phyloP scores from a whole-genome alignment of 1,140 invertebrate genomes.

The Proctacanthus coquilletti region DNA sequence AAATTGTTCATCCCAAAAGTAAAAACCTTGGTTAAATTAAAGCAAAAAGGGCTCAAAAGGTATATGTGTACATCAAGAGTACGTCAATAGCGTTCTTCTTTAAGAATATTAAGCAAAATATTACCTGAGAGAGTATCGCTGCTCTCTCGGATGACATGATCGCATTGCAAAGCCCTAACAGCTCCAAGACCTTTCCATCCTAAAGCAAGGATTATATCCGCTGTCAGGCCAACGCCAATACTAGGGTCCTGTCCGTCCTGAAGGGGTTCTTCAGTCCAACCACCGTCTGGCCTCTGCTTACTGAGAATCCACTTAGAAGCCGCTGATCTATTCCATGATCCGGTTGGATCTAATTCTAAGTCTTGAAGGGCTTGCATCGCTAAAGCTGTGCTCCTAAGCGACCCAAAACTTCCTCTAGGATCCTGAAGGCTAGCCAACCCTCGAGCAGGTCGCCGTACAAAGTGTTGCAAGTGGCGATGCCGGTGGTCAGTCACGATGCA shows the following conservation, averaged over 20 bases:
- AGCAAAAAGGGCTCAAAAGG: too few relatives aligned
- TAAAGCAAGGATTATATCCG: conserved; percentile 57
- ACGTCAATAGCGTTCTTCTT: too few relatives aligned
- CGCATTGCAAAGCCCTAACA: conserved; percentile 51
- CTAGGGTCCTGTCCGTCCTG: conserved; percentile 29
- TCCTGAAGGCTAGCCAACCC: conserved; percentile 59
- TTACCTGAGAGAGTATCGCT: conserved; percentile 23
- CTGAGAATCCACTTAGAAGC: conserved; percentile 55
- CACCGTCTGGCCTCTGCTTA: conserved; percentile 56
- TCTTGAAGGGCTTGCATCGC: conserved; percentile 64
- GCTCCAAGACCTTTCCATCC: conserved; percentile 47
- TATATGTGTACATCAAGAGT: too few relatives aligned
- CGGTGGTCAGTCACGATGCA: conserved; percentile 73
- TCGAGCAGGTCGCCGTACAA: conserved; percentile 53
- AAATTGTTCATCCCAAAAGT: too few relatives aligned
- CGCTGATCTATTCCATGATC: conserved; percentile 57
- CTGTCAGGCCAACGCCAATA: conserved; percentile 45
- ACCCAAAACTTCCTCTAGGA: conserved; percentile 65
- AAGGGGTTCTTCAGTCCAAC: conserved; percentile 46
- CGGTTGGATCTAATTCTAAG: conserved; percentile 41
- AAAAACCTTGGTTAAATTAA: too few relatives aligned
- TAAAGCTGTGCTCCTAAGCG: conserved; percentile 60
- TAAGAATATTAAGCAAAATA: too few relatives aligned
- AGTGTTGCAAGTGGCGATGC: conserved; percentile 60
- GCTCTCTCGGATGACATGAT: conserved; percentile 33